Evolutionary conservation across 2,113 vertebrate genomes (phyloP).

Genomic region (Hippocampus mohnikei): DNA sequence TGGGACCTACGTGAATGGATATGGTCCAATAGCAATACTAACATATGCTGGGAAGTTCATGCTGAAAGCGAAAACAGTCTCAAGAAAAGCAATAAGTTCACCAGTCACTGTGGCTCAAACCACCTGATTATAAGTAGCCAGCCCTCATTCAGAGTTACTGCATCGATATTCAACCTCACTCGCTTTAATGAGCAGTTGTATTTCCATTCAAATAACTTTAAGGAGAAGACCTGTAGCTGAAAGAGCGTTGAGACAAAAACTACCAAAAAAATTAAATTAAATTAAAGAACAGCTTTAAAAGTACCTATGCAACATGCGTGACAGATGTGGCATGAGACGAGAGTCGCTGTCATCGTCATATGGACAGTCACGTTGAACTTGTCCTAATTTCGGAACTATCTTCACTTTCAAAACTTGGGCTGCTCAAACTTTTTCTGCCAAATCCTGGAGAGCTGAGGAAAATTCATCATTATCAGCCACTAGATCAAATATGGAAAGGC

Average conservation of each 20-base stretch:
- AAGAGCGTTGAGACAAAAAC: not conserved
- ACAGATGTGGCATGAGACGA: slow-evolving; percentile 37
- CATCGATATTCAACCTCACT: not conserved
- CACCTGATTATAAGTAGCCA: too few relatives aligned
- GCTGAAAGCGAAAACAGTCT: not conserved
- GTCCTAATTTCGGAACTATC: slow-evolving; percentile 52
- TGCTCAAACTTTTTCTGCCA: slow-evolving; percentile 63
- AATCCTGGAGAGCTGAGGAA: slow-evolving; percentile 54
- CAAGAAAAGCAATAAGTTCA: not conserved
- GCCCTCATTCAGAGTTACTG: not conserved
- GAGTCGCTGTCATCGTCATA: slow-evolving; percentile 51
- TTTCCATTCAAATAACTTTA: not conserved
- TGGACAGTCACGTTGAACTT: slow-evolving; percentile 42
- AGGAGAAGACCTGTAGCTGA: not conserved
- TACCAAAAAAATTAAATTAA: not conserved
- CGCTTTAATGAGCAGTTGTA: not conserved
- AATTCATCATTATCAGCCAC: slow-evolving; percentile 70
- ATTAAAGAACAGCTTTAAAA: slow-evolving; percentile 19
- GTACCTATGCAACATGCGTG: slow-evolving; percentile 10
- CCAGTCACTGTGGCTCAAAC: not conserved
- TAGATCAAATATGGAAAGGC: slow-evolving; percentile 65
- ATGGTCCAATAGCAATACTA: not conserved
- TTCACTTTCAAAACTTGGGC: slow-evolving; percentile 62
- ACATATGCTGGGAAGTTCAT: slow-evolving; percentile 1
- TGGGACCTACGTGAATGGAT: not conserved